These are phyloP conservation scores for Ctena decussata DNA, from an alignment of 2,888 invertebrate genomes.

Conservation along the genomic window DNA sequence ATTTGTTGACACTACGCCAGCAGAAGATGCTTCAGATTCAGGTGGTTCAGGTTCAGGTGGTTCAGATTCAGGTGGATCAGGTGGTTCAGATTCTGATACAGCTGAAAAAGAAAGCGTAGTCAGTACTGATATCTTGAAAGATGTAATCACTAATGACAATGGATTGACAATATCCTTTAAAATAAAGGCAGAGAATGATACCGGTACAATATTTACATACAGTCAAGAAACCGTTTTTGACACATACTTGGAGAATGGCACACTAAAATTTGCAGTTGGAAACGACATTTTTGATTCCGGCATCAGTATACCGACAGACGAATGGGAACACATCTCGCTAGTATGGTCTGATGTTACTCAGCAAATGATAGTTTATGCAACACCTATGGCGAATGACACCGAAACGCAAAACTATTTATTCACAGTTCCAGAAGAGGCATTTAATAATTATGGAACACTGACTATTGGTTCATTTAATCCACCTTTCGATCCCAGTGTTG, in stretches of 20 bases:
- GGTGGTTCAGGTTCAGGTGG: background rate
- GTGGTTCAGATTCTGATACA: background rate
- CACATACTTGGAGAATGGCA: background rate
- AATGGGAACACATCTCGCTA: background rate
- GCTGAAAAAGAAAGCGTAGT: background rate
- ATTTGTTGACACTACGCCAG: too few relatives aligned
- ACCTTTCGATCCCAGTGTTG: conserved; percentile 36
- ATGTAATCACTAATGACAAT: background rate
- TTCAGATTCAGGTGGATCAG: background rate
- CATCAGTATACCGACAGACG: background rate
- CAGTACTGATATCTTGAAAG: background rate
- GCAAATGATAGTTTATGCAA: background rate
- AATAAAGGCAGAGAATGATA: background rate
- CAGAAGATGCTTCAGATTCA: background rate
- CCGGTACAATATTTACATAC: background rate
- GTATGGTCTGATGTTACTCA: background rate
- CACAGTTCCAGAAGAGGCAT: conserved; percentile 48
- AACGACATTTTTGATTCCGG: background rate
- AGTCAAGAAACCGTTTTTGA: background rate
- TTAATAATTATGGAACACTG: conserved; percentile 67
- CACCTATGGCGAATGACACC: background rate
- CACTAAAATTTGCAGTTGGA: background rate
- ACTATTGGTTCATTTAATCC: conserved; percentile 67
- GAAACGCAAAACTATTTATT: background rate
- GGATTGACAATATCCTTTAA: background rate